Conservation (phyloP, 2,113 vertebrate species). For the Hystrix brachyura region DNA sequence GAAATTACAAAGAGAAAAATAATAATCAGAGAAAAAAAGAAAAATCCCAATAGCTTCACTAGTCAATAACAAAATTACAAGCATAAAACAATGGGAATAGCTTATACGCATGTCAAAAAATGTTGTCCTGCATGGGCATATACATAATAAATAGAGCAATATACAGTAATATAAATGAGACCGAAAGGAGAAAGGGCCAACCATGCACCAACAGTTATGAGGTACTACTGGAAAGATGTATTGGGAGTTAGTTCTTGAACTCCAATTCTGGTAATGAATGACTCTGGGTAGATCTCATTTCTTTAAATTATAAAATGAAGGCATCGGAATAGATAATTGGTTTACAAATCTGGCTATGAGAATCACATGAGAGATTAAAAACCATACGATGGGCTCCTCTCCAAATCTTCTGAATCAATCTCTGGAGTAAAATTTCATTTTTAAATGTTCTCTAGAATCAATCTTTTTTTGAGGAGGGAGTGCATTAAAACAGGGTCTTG, state of each 20-base stretch:
- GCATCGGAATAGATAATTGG: not conserved
- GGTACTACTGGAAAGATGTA: not conserved
- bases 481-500: not conserved
- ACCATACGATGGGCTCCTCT: not conserved
- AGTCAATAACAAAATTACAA: not conserved
- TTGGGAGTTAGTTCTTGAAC: not conserved
- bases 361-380: conserved; percentile 36
- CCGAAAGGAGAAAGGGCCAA: not conserved
- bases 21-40: not conserved
- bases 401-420: not conserved
- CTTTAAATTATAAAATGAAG: not conserved
- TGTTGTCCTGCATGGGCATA: not conserved
- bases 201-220: not conserved
- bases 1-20: not conserved
- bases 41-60: not conserved
- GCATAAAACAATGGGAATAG: not conserved
- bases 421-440: not conserved
- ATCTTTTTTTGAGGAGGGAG: not conserved
- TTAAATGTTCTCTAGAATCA: not conserved
- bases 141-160: not conserved
- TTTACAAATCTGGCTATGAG: conserved; percentile 4
- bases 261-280: not conserved
- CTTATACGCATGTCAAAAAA: not conserved
- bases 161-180: conserved; percentile 15
- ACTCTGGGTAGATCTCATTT: not conserved